A percentile compares a stretch with the other conserved stretches of the same genome.
Evolutionary conservation across 2,888 invertebrate species (phyloP).

Genomic region (Dolichomitus sp.): DNA sequence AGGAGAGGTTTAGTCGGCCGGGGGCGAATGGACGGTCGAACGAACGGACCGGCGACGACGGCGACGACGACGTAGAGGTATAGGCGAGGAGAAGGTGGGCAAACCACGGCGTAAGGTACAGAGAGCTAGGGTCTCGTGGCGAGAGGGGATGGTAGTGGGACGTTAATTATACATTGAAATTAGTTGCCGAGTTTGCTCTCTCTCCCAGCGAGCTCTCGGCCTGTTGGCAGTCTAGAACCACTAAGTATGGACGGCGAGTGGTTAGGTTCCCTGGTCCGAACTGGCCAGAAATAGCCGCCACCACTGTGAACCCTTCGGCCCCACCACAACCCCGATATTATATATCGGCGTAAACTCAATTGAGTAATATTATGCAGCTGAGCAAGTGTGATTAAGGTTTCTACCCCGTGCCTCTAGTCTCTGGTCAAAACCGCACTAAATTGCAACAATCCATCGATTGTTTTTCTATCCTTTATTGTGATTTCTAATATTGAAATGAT

Average conservation of each 20-base stretch:
- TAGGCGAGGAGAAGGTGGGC: slow-evolving; percentile 42
- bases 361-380: slow-evolving; percentile 83
- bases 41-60: slow-evolving; percentile 69
- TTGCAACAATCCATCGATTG: background rate
- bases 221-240: slow-evolving; percentile 77
- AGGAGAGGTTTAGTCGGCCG: slow-evolving; percentile 62
- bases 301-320: slow-evolving; percentile 43
- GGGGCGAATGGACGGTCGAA: slow-evolving; percentile 55
- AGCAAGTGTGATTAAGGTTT: slow-evolving; percentile 78
- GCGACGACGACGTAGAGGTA: slow-evolving; percentile 68
- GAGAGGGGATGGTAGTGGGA: slow-evolving; percentile 80
- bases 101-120: slow-evolving; percentile 61
- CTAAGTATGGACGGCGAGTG: slow-evolving; percentile 83
- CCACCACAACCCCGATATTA: slow-evolving; percentile 81
- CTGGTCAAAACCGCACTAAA: slow-evolving; percentile 10
- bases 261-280: slow-evolving; percentile 69
- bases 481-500: background rate
- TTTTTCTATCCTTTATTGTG: background rate
- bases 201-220: slow-evolving; percentile 76
- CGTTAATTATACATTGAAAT: slow-evolving; percentile 87
- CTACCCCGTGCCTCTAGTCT: slow-evolving; percentile 27
- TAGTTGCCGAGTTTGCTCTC: slow-evolving; percentile 86
- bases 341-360: slow-evolving; percentile 83
- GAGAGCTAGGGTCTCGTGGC: slow-evolving; percentile 60
- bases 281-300: slow-evolving; percentile 68